Evolutionary conservation across 2,113 vertebrate genomes (phyloP), one percentile per base, ranked within the genome.

Genomic region (Macrotus californicus): DNA sequence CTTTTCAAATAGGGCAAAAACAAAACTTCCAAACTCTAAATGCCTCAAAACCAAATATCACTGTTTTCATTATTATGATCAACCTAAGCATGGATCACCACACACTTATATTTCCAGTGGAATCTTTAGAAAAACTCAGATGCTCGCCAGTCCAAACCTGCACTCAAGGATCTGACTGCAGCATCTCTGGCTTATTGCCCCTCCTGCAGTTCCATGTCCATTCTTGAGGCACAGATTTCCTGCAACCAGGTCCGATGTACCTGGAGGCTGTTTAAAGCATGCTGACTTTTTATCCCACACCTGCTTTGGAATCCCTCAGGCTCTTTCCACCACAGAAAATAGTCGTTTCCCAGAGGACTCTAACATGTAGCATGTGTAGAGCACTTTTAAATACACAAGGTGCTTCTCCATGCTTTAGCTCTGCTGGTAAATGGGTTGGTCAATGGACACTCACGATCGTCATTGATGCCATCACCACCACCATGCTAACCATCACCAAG

Each of bases 381-480:
- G 1, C 36, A 29, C 34, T n/a, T 81, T 31, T n/a, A 31, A 50
- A n/a, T 36, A 0, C 0, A 13, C 1, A 19, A 48, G 10, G 19
- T 46, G 18, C 12, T 90, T 73, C 46, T 82, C 29, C 59, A 34
- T 21, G 8, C 26, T 26, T 8, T 5, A 31, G 5, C 34, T 26
- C 18, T 36, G 29, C 59, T 48, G 48, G 0, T 34, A 24, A 59
- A 16, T 24, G n/a, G 5, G 7, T 10, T 22, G 43, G 18, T 15
- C 10, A 0, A 14, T 5, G 13, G 2, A 7, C 31, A 1, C 1
- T 0, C 4, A 2, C 5, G 31, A 11, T 4, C 9, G 8, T 1
- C 22, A 1, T 4, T 0, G 22, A 1, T 3, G 52, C 6, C 7
- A 8, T 22, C 8, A 16, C 19, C 11, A 2, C 18, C 54, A 34